Base-by-base conservation (phyloP, 1,140 invertebrate species). In the Frieseomelitta varia region DNA sequence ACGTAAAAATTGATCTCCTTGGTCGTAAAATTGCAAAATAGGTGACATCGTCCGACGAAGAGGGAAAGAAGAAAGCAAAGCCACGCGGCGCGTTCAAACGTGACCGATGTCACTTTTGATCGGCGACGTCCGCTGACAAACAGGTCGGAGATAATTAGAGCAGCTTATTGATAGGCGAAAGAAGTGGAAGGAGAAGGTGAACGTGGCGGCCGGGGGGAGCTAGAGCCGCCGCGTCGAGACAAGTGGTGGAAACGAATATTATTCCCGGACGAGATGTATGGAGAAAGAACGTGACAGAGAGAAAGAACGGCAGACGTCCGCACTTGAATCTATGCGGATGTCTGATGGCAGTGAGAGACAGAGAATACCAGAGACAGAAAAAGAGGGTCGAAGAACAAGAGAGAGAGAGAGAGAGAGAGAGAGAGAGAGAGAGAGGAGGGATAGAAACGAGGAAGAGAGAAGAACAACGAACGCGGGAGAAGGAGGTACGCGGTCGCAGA, bases 211-310 rank as follows among this genome's bases (percentile, higher is more conserved):
- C 51, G 84, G 68, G 75, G 75, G 87, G 39, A 75, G 74, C 58
- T 76, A 39, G 65, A 0, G 56, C 76, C 86, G 75, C 79, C 69
- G 69, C 71, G 79, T 39, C 78, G 74, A 63, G 87, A 89, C 85
- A 89, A 90, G 88, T 83, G 88, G 79, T 89, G 79, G 88, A 90
- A 89, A 84, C 83, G 88, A 90, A 90, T 90, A 90, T 90, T 89
- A 79, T 87, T 85, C 85, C 87, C 87, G 88, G 87, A 86, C 87
- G 88, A 85, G 88, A 82, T 47, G 55, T 55, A 85, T 17, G 72
- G 80, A 86, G 84, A 85, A 86, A 85, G 77, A 89, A 77, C 79
- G 72, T 55, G 63, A 63, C 78, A 77, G 67, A 78, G 79, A 82
- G 81, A 85, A 87, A 87, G 86, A 89, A 79, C 78, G 69, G 72